Base-by-base conservation (phyloP, 2,113 vertebrate genomes). In the Galeopterus variegatus region DNA sequence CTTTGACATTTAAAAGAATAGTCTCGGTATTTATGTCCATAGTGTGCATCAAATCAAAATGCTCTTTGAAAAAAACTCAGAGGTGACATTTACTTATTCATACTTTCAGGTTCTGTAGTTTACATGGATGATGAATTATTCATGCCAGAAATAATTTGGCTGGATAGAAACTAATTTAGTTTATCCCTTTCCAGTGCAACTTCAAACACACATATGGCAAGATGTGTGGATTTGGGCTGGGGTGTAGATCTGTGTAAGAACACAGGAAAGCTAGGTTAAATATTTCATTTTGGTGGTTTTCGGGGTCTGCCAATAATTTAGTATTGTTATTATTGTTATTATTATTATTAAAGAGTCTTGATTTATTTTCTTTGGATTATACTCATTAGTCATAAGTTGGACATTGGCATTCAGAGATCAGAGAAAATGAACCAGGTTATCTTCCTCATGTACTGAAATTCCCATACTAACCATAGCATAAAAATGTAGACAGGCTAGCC, bases 1-100 rank as follows among this genome's bases (percentile, higher is more conserved):
- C 88, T 96, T 73, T 98, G 97, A 98, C 98, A 98, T 98, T 98
- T 97, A 75, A 79, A 76, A 96, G 97, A 96, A 93, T 19, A 97
- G 92, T 94, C 87, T 23, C 50, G 50, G 65, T 86, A 75, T 97
- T 88, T 54, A 48, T 93, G 90, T 81, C 97, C 96, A 86, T 82
- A 75, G 21, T 70, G 73, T 58, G 73, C 95, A 95, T 96, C 86
- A 83, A 69, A 95, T 97, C 76, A 96, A 92, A 85, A 24, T 8
- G 50, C 36, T 90, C 88, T 98, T 88, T 75, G 98, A 97, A 96
- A 95, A 88, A 92, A 96, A 97, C 95, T 90, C 94, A 92, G 89
- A 95, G 96, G 91, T 97, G 97, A 95, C 97, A 98, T 98, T 98
- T 98, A 92, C 91, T 98, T 92, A 94, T 95, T 95, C 96, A 62